Percentiles rank a stretch among this genome's conserved stretches.
phyloP scores from a whole-genome alignment of 2,888 invertebrate species.

The Meiosimyza platycephala region DNA sequence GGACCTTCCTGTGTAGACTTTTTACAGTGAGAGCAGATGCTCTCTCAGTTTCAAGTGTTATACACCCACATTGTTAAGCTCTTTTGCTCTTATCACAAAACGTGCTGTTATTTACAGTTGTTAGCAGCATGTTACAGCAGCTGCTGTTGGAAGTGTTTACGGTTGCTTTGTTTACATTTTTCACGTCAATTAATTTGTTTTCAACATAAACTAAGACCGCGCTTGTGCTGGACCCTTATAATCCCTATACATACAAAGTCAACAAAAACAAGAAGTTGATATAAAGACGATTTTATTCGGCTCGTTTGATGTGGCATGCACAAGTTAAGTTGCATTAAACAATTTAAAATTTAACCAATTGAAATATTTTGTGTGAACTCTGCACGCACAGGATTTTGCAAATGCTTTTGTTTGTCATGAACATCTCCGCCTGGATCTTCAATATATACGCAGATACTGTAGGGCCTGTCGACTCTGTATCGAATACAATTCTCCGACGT shows the following conservation, averaged over 20 bases:
- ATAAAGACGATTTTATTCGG: too few species aligned
- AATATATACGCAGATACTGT: constrained; percentile 57
- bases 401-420: too few species aligned
- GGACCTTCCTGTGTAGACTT: constrained; percentile 18
- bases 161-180: neutral
- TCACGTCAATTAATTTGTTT: too few species aligned
- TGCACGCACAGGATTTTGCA: too few species aligned
- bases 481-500: constrained; percentile 61
- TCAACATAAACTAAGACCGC: too few species aligned
- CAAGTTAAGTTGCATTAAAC: too few species aligned
- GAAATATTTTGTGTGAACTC: too few species aligned
- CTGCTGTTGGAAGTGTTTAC: neutral
- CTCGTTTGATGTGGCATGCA: too few species aligned
- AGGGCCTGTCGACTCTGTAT: constrained; percentile 60
- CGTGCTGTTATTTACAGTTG: neutral
- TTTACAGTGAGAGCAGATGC: neutral
- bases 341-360: neutral
- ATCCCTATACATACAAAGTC: too few species aligned
- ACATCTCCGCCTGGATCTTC: neutral
- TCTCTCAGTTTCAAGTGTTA: neutral
- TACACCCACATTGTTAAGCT: neutral
- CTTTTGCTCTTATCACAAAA: neutral
- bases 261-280: too few species aligned
- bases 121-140: neutral
- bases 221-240: too few species aligned